phyloP scores from a whole-genome alignment of 2,113 vertebrate species.

The Hippopotamus amphibius region DNA sequence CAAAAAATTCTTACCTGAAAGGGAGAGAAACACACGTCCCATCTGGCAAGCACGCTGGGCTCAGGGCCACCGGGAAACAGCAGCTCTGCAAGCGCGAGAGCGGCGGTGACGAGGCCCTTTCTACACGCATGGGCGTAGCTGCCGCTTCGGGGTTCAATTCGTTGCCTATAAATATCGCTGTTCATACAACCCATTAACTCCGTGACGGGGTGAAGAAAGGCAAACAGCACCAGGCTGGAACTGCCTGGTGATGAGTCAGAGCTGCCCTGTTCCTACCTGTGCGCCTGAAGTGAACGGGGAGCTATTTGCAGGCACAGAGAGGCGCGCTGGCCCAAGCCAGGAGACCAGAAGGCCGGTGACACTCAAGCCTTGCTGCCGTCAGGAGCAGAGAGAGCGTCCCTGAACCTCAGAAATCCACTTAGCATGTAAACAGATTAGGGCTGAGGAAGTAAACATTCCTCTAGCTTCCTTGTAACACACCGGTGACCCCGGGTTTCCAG shows the following conservation, averaged over 20 bases:
- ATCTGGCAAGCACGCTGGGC: background rate
- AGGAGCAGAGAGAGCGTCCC: background rate
- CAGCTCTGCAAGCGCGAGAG: background rate
- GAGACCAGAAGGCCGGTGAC: conserved; percentile 12
- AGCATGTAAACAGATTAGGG: background rate
- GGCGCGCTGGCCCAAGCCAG: conserved; percentile 47
- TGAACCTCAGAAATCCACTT: conserved; percentile 22
- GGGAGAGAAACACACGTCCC: background rate
- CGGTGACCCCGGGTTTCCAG: background rate
- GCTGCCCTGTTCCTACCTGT: conserved; percentile 32
- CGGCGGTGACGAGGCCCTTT: background rate
- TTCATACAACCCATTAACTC: conserved; percentile 36
- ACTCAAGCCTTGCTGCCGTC: conserved; percentile 1
- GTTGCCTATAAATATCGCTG: conserved; percentile 52
- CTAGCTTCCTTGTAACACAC: background rate
- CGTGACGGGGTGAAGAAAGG: conserved; percentile 45
- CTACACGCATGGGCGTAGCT: background rate
- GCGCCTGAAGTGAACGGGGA: background rate
- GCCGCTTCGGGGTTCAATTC: background rate
- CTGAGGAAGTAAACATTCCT: background rate
- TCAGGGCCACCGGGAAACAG: background rate
- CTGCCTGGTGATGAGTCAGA: conserved; percentile 61
- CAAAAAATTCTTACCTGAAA: background rate
- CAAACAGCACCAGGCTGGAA: conserved; percentile 22
- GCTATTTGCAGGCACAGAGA: background rate